Base-by-base conservation (phyloP, 53 echinoderm and acorn worm species). In the Arbacia lixula region DNA sequence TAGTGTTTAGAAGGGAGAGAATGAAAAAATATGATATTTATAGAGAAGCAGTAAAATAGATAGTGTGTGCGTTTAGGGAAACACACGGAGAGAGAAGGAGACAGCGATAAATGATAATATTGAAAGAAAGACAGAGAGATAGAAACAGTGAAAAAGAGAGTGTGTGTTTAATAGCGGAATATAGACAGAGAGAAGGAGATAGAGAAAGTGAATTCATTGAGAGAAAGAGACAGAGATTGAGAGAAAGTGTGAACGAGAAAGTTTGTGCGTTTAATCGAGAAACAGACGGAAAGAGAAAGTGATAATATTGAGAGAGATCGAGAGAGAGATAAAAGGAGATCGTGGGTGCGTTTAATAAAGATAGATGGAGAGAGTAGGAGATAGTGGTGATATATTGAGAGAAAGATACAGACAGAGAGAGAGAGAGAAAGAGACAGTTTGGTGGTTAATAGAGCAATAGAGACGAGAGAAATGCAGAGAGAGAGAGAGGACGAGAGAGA, bases 161-260 rank as follows among this genome's bases (percentile, higher is more conserved):
- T 20, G 54, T 8, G 54, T 20, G 54, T 20, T 19, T 54, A 24
- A 54, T 3, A 54, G 54, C 3, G 3, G 54, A 54, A 3, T 19
- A 17, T 5, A 24, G 22, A 24, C 19, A 24, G 22, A 24, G 19
- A 24, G 22, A 17, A 24, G 54, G 29, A 58, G 14, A 24, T 3
- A 58, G 58, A 58, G 58, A 58, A 0, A 58, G 27, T 8, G 29
- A 30, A 58, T 26, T 27, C 26, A 17, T 26, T 25, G 25, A 29
- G 3, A 26, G 25, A 25, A 55, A 14, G 58, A 58, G 58, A 12
- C 10, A 58, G 58, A 58, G 58, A 55, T 5, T 27, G 0, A 58
- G 58, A 58, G 58, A 58, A 2, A 24, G 58, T 30, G 61, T 30
- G 61, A 60, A 32, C 29, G 60, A 60, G 61, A 60, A 32, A 29